phyloP scores from a whole-genome alignment of 2,888 invertebrate species.

The Orthosia incerta region DNA sequence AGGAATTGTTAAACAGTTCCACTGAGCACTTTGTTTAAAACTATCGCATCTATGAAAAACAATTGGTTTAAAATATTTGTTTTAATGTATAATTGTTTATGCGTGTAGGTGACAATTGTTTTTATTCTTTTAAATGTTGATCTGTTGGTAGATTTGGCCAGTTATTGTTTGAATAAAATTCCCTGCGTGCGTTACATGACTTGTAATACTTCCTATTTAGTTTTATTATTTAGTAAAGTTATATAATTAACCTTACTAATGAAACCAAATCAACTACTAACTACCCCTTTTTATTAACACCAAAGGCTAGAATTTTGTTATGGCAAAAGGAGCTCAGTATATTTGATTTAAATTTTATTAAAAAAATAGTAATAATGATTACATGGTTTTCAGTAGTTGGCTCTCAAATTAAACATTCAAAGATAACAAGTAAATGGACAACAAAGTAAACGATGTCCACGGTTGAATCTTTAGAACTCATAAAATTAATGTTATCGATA shows the following conservation, averaged over 20 bases:
- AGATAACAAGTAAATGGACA: too few species aligned
- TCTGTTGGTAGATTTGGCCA: constrained; percentile 41
- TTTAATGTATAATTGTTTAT: constrained; percentile 53
- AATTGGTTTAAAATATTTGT: constrained; percentile 46
- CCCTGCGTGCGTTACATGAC: constrained; percentile 17
- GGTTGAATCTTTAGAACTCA: too few species aligned
- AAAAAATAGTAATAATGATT: too few species aligned
- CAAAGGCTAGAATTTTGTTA: neutral
- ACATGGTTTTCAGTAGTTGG: too few species aligned
- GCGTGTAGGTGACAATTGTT: constrained; percentile 61
- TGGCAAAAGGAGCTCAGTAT: too few species aligned
- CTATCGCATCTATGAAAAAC: constrained; percentile 32
- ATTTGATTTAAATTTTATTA: too few species aligned
- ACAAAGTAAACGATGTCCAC: too few species aligned
- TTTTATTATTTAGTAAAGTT: constrained; percentile 4
- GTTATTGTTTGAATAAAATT: constrained; percentile 44
- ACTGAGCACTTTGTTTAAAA: constrained; percentile 52
- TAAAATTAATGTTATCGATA: too few species aligned
- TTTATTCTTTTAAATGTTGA: constrained; percentile 41
- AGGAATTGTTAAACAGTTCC: constrained; percentile 29
- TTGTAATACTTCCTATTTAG: constrained; percentile 38
- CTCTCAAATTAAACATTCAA: too few species aligned
- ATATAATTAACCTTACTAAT: neutral
- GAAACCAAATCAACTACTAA: neutral
- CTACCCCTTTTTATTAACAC: neutral